Evolutionary conservation across 2,888 invertebrate species (phyloP).

Genomic region (Drosophila mayaguana): DNA sequence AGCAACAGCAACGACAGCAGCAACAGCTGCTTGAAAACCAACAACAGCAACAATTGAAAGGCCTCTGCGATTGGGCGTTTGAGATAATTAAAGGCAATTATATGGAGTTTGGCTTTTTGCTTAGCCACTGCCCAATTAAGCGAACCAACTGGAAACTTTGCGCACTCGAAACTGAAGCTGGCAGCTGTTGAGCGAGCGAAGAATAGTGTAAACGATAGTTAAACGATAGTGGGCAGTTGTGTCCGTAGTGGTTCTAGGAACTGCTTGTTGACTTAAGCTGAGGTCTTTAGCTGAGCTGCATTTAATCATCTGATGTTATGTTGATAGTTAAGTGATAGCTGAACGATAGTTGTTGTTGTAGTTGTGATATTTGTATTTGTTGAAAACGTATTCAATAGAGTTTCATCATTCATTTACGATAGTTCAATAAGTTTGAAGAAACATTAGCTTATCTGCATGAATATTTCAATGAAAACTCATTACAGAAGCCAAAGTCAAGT

Average conservation of each 20-base stretch:
- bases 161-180: slow-evolving; percentile 16
- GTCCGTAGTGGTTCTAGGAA: neutral
- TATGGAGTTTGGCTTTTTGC: slow-evolving; percentile 63
- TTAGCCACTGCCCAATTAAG: slow-evolving; percentile 74
- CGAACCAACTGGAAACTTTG: slow-evolving; percentile 63
- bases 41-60: slow-evolving; percentile 36
- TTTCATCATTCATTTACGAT: neutral
- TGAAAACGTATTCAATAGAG: too few species aligned
- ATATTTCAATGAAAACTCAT: neutral
- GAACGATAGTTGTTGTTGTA: too few species aligned
- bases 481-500: neutral
- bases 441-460: neutral
- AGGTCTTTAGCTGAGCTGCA: neutral
- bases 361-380: too few species aligned
- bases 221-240: neutral
- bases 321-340: neutral
- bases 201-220: neutral
- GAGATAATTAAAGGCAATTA: slow-evolving; percentile 82
- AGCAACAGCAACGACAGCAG: neutral
- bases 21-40: neutral
- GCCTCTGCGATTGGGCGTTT: slow-evolving; percentile 81
- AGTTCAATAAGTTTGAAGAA: neutral
- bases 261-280: neutral
- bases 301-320: neutral
- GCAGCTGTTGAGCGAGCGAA: neutral